phyloP scores from a whole-genome alignment of 2,888 invertebrate genomes.

The Osmoderma eremita region DNA sequence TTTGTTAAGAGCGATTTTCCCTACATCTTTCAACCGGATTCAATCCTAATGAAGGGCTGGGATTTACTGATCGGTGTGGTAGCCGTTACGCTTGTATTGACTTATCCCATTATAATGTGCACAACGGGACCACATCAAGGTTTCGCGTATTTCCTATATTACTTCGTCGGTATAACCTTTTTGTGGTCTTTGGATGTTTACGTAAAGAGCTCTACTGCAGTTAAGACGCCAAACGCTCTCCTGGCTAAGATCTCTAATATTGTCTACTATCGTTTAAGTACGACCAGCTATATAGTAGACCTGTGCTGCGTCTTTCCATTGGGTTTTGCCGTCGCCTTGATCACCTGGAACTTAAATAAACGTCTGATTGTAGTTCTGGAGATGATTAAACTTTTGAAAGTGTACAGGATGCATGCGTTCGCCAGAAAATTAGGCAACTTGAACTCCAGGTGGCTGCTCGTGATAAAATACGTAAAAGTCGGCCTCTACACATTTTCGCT shows the following conservation, averaged over 20 bases:
- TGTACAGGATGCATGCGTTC: conserved; percentile 18
- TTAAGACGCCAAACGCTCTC: conserved; percentile 45
- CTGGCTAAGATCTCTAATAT: conserved; percentile 44
- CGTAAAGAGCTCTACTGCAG: conserved; percentile 49
- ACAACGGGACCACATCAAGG: not conserved
- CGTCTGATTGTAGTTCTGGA: conserved; percentile 24
- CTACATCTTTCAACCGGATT: conserved; percentile 51
- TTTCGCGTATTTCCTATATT: not conserved
- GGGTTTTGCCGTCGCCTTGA: conserved; percentile 12
- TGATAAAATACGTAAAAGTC: conserved; percentile 27
- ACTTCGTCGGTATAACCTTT: conserved; percentile 17
- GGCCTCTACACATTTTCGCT: conserved; percentile 12
- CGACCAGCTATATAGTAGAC: conserved; percentile 45
- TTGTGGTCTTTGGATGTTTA: conserved; percentile 49
- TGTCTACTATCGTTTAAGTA: conserved; percentile 36
- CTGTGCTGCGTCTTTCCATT: conserved; percentile 41
- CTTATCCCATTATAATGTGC: conserved; percentile 40
- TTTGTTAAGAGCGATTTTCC: conserved; percentile 50
- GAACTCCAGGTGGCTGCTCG: conserved; percentile 11
- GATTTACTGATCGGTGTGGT: conserved; percentile 42
- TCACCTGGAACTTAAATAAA: not conserved
- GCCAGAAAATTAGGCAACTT: conserved; percentile 10
- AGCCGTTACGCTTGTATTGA: not conserved
- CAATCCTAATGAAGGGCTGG: conserved; percentile 48
- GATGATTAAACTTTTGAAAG: conserved; percentile 33